Percentiles rank a stretch among this genome's conserved stretches.
These are phyloP conservation scores for Troilus luridus DNA, from an alignment of 2,888 invertebrate species.

Conservation along the genomic window DNA sequence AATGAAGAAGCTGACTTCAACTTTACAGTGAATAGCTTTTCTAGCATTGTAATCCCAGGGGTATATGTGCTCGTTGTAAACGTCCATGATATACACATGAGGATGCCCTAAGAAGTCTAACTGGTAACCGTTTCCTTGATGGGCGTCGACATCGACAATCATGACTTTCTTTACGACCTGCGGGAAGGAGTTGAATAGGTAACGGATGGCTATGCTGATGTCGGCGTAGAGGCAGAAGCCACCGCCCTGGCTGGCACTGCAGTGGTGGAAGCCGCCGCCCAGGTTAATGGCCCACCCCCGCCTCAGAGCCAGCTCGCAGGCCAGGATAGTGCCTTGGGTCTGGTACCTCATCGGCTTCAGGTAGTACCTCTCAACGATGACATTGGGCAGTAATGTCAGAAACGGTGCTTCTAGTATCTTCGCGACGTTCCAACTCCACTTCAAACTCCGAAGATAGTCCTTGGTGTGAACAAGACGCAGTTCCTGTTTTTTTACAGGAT, in stretches of 20 bases:
- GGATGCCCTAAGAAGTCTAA: slow-evolving; percentile 81
- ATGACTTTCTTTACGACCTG: slow-evolving; percentile 78
- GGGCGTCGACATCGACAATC: slow-evolving; percentile 93
- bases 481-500: slow-evolving; percentile 80
- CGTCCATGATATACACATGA: slow-evolving; percentile 86
- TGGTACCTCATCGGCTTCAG: slow-evolving; percentile 86
- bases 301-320: slow-evolving; percentile 85
- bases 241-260: slow-evolving; percentile 81
- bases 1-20: slow-evolving; percentile 77
- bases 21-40: slow-evolving; percentile 78
- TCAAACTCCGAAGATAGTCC: slow-evolving; percentile 81
- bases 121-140: slow-evolving; percentile 91
- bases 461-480: slow-evolving; percentile 83
- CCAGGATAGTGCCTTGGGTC: slow-evolving; percentile 87
- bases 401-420: slow-evolving; percentile 84
- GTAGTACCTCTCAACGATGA: slow-evolving; percentile 81
- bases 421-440: slow-evolving; percentile 87
- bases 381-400: slow-evolving; percentile 82
- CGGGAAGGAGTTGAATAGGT: slow-evolving; percentile 74
- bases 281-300: slow-evolving; percentile 91
- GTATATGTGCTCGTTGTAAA: slow-evolving; percentile 86
- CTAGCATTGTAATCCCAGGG: slow-evolving; percentile 84
- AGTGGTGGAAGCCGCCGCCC: slow-evolving; percentile 94
- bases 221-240: slow-evolving; percentile 95
- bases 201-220: slow-evolving; percentile 83